Evolutionary conservation across 2,113 vertebrate species (phyloP).

Genomic region (Larimichthys crocea): DNA sequence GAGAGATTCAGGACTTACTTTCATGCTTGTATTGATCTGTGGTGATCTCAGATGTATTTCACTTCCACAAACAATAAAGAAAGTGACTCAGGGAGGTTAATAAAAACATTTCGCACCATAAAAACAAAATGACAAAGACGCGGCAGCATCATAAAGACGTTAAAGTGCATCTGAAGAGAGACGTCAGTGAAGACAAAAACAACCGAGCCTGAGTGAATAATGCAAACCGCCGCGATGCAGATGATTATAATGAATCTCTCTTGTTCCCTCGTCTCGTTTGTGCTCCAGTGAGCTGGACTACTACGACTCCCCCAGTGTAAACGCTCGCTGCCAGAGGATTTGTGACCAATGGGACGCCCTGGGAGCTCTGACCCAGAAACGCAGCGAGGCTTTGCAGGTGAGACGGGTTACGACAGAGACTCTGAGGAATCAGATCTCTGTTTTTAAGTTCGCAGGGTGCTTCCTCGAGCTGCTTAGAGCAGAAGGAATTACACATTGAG

Average conservation of each 20-base stretch:
- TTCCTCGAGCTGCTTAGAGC: slow-evolving; percentile 1
- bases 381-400: slow-evolving; percentile 96
- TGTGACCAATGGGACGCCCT: slow-evolving; percentile 98
- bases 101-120: neutral
- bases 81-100: neutral
- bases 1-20: neutral
- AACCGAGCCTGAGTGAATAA: neutral
- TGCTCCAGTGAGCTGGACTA: slow-evolving; percentile 95
- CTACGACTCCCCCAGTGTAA: slow-evolving; percentile 97
- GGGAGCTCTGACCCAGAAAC: slow-evolving; percentile 94
- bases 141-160: neutral
- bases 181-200: neutral
- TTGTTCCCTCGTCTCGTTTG: slow-evolving; percentile 29
- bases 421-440: neutral
- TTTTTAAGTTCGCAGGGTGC: neutral
- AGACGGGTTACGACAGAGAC: slow-evolving; percentile 43
- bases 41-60: neutral
- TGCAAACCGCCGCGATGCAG: neutral
- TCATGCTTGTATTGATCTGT: neutral
- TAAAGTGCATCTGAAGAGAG: slow-evolving; percentile 11
- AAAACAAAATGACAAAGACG: neutral
- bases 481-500: slow-evolving; percentile 20
- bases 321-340: slow-evolving; percentile 96
- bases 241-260: neutral
- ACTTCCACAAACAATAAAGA: neutral